Evolutionary conservation across 2,888 invertebrate genomes (phyloP).

Genomic region (Parasteatoda lunata): DNA sequence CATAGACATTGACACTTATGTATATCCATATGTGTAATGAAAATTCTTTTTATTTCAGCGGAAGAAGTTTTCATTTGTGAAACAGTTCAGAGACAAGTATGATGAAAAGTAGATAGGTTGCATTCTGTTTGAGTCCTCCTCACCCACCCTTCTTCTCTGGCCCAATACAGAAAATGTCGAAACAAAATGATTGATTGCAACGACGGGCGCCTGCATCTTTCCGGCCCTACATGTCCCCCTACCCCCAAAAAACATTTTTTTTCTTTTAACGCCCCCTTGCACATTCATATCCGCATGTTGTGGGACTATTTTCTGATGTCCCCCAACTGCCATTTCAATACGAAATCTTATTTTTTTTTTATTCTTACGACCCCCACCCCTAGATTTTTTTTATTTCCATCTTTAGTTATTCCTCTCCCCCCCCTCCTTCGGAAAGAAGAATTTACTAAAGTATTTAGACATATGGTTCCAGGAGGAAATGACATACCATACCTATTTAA

Average conservation of each 20-base stretch:
- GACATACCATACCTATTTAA: not conserved
- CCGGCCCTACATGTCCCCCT: constrained; percentile 56
- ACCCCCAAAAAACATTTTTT: constrained; percentile 23
- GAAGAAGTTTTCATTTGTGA: constrained; percentile 68
- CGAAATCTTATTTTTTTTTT: constrained; percentile 30
- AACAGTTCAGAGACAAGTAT: constrained; percentile 67
- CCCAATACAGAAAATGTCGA: constrained; percentile 69
- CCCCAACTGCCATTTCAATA: constrained; percentile 56
- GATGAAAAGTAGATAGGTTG: constrained; percentile 69
- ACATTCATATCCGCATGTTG: constrained; percentile 67
- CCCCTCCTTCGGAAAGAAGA: constrained; percentile 6
- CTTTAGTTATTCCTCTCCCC: not conserved
- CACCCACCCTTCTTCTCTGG: constrained; percentile 39
- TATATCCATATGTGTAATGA: constrained; percentile 33
- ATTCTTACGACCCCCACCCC: not conserved
- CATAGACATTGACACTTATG: not conserved
- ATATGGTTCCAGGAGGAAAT: not conserved
- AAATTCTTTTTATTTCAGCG: constrained; percentile 49
- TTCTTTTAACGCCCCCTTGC: constrained; percentile 52
- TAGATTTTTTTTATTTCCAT: not conserved
- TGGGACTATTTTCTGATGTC: constrained; percentile 63
- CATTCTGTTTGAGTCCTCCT: constrained; percentile 41
- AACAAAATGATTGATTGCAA: constrained; percentile 69
- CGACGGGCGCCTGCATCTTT: constrained; percentile 64
- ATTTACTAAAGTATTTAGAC: constrained; percentile 22